Evolutionary conservation across 2,888 invertebrate species (phyloP), one percentile per base, ranked within the genome.

Genomic region (Therioaphis trifolii): DNA sequence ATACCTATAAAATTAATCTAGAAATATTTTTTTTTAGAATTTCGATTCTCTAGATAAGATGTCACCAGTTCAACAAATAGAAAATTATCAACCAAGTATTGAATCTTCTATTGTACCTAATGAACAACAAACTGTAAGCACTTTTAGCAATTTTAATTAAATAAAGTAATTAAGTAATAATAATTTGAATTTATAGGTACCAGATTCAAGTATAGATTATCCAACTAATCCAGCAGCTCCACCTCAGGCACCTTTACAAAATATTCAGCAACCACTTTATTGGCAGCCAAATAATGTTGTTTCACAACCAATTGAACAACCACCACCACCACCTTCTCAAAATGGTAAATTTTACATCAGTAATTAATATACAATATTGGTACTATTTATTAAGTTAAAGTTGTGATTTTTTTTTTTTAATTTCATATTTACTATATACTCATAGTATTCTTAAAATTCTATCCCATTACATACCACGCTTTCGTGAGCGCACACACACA

Each of bases 261-360:
- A 12, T 24, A 40, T 82, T 66, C 61, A 74, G 66, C 82, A 63
- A 18, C 66, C 74, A 69, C 21, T 21, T 77, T 82, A 82, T 82
- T 72, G 80, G 80, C 80, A 72, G 21, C 72, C 80, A 24, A 72
- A 61, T 82, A 72, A 61, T 82, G 27, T 11, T 35, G 15, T 82
- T 82, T 27, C 49, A 35, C 82, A 72, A 27, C 29, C 72, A 35
- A 63, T 12, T 74, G 82, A 74, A 66, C 43, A 74, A 66, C 27
- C 49, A 7, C 40, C 18, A 61, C 24, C 29, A 24, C 77, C 21
- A 29, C 58, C 63, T 35, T 27, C 72, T 61, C 82, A 82, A 74
- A 72, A 72, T 74, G 82, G 82, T 82, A 82, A 82, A 72, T 78
- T 78, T 69, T 43, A 27, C 0, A 78, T 63, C 63, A n/a, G 76